Evolutionary conservation across 2,888 invertebrate genomes (phyloP), one percentile per base, ranked within the genome.

Genomic region (Corbicula japonica): DNA sequence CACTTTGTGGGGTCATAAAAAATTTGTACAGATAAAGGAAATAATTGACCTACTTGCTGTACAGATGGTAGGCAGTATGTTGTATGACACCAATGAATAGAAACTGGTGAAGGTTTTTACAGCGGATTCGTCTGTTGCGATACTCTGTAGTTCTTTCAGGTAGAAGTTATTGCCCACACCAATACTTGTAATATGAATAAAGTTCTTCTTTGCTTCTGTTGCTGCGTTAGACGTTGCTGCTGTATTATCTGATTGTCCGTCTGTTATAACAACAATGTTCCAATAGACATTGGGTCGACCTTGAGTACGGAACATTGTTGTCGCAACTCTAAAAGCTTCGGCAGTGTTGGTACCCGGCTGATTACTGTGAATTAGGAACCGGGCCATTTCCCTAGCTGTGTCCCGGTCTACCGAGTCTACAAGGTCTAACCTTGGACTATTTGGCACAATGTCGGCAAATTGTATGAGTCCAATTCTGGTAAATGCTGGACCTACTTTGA

Each of bases 401-500:
- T 26, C 35, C 15, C 70, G 44, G 23, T 44, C 35, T 5, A 58
- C 23, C 15, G 76, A 70, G 10, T 63, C 35, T 0, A 4, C 23
- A 4, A 76, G 62, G n/a, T 54, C 21, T 0, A 76, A 32, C 23
- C 63, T 41, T 8, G 76, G 76, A 30, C 41, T 46, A 1, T n/a
- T 5, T 32, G 63, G 23, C 2, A 58, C 63, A 6, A 38, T 46
- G 21, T 44, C 34, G n/a, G 70, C 44, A 63, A 70, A 76, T 5
- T 30, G 18, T 10, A 76, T 63, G 10, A 76, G 41, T 30, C 76
- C 76, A 46, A 76, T 48, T n/a, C 76, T 41, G 6, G 70, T 70
- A 6, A 38, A 69, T 26, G 54, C 18, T 26, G 23, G 63, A 41
- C 63, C 26, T 4, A 76, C 70, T 26, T 56, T 56, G 50, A 70